Evolutionary conservation across 2,888 invertebrate genomes (phyloP).

Genomic region (Lithophane semibrunnea): DNA sequence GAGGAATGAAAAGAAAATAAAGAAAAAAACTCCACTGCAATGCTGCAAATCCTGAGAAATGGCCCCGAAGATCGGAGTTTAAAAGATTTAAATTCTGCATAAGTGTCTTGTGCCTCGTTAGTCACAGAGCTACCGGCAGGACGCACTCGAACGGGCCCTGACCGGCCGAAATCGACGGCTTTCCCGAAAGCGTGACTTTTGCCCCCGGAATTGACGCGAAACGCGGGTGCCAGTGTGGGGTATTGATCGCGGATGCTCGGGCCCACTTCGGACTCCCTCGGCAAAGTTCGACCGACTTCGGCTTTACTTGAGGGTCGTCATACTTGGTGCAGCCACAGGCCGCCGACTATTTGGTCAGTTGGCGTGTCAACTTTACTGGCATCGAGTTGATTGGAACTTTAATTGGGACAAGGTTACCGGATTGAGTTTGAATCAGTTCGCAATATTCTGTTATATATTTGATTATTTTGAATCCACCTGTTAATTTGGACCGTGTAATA

Average conservation of each 20-base stretch:
- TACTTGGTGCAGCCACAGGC: constrained; percentile 76
- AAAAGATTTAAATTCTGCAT: constrained; percentile 74
- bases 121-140: constrained; percentile 62
- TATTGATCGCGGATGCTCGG: constrained; percentile 88
- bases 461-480: constrained; percentile 42
- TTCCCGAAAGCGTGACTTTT: constrained; percentile 89
- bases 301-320: constrained; percentile 81
- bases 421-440: constrained; percentile 74
- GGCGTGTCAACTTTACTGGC: constrained; percentile 85
- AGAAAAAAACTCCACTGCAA: constrained; percentile 13
- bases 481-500: constrained; percentile 31
- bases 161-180: constrained; percentile 86
- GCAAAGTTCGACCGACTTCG: constrained; percentile 83
- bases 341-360: constrained; percentile 82
- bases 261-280: constrained; percentile 84
- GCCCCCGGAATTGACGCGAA: constrained; percentile 87
- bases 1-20: background rate
- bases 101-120: constrained; percentile 73
- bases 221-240: constrained; percentile 82
- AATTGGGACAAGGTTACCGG: constrained; percentile 88
- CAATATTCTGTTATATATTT: constrained; percentile 49
- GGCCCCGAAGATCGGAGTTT: constrained; percentile 60
- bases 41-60: constrained; percentile 32
- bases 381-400: constrained; percentile 87
- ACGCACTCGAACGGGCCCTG: constrained; percentile 79